Evolutionary conservation across 1,140 invertebrate species (phyloP), one percentile per base, ranked within the genome.

Genomic region (Prorops nasuta): DNA sequence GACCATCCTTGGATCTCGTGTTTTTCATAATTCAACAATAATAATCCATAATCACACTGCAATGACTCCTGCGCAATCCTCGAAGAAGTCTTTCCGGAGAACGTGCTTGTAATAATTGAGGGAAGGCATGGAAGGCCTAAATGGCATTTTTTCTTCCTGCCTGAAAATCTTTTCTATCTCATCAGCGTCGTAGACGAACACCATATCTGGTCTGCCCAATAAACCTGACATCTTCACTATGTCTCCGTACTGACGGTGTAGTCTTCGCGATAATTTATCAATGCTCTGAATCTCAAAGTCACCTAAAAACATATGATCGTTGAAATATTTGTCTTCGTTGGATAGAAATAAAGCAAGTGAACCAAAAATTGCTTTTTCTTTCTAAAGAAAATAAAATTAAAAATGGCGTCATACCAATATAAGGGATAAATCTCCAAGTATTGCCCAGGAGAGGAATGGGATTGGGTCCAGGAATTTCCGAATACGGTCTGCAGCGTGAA

Each of bases 21-120:
- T n/a, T n/a, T n/a, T n/a, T n/a, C n/a, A n/a, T n/a, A n/a, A n/a
- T n/a, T n/a, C n/a, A n/a, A n/a, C n/a, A n/a, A n/a, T n/a, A n/a
- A n/a, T n/a, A n/a, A n/a, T n/a, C n/a, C n/a, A 14, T 53, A 82
- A 86, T 85, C 80, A 91, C 89, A 89, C 84, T 61, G 87, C 88
- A 64, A 91, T 90, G 18, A 90, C 80, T 12, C 89, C 89, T 1
- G 85, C 84, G 56, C 81, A 82, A 17, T 86, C 82, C 14, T 46
- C 20, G 67, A 91, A 91, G 64, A 88, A 89, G 42, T 89, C 84
- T 58, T 83, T 85, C 36, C 86, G 76, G 48, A 90, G 69, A 12
- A 83, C 81, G 56, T 88, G 86, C 58, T 91, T 91, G 69, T 90
- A 91, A 64, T 89, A 86, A 57, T 85, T 81, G 7, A 91, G 78